These are phyloP conservation scores for Ophioninae sp. DNA, from an alignment of 2,888 invertebrate species.

Conservation along the genomic window DNA sequence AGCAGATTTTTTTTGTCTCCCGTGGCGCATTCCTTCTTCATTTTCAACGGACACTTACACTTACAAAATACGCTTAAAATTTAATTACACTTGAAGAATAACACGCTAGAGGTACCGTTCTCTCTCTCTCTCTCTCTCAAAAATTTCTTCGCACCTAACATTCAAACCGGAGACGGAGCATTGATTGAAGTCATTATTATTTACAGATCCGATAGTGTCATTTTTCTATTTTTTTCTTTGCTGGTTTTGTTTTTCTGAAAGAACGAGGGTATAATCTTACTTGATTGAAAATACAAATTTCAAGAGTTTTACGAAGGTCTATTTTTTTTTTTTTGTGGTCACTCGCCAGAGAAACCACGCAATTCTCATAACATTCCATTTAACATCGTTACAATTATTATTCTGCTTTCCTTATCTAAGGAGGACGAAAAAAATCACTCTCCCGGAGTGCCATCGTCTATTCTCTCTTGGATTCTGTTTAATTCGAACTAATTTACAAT, in stretches of 20 bases:
- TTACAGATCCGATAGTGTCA: conserved; percentile 23
- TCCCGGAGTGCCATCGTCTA: background rate
- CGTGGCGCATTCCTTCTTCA: conserved; percentile 20
- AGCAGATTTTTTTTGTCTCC: conserved; percentile 14
- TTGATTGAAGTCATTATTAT: conserved; percentile 21
- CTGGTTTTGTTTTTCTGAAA: conserved; percentile 72
- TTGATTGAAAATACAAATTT: conserved; percentile 71
- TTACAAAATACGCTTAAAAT: conserved; percentile 60
- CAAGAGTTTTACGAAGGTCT: conserved; percentile 50
- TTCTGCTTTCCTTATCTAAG: background rate
- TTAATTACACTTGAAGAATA: conserved; percentile 57
- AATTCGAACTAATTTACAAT: conserved; percentile 13
- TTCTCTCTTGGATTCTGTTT: conserved; percentile 4
- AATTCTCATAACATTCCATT: conserved; percentile 17
- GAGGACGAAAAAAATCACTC: background rate
- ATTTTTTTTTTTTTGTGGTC: conserved; percentile 12
- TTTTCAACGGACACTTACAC: conserved; percentile 60
- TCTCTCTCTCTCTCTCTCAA: conserved; percentile 64
- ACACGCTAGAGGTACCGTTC: conserved; percentile 50
- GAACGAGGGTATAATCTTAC: conserved; percentile 79
- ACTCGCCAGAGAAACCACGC: conserved; percentile 10
- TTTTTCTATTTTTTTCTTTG: conserved; percentile 31
- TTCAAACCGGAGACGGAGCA: background rate
- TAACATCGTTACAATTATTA: background rate
- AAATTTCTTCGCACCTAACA: conserved; percentile 1